Conservation (phyloP, 2,113 vertebrate genomes). For the rat (Rattus norvegicus) region DNA sequence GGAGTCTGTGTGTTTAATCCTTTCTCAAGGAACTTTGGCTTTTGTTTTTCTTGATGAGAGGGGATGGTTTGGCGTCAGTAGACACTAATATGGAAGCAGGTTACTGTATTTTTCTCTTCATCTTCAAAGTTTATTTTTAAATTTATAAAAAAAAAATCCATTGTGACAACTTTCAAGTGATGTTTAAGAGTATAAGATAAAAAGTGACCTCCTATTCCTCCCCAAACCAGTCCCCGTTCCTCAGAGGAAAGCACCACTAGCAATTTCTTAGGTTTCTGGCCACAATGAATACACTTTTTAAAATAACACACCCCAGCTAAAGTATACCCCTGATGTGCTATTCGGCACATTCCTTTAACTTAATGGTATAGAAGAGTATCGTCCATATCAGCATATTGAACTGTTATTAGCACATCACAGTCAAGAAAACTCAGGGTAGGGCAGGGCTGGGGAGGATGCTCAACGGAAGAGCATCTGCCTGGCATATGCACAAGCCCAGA, state of each 20-base stretch:
- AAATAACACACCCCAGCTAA: background rate
- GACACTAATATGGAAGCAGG: background rate
- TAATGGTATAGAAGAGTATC: conserved; percentile 43
- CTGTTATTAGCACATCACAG: background rate
- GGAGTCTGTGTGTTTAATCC: background rate
- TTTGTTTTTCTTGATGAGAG: background rate
- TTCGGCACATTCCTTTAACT: background rate
- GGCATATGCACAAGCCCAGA: background rate
- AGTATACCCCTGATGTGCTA: background rate
- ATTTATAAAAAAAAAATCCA: background rate
- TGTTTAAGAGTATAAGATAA: conserved; percentile 15
- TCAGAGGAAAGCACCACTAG: background rate
- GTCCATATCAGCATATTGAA: conserved; percentile 24
- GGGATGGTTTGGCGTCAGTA: background rate
- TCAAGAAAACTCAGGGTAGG: background rate
- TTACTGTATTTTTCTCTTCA: background rate
- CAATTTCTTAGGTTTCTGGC: conserved; percentile 25
- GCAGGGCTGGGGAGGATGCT: background rate
- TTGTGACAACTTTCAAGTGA: background rate
- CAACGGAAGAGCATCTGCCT: background rate
- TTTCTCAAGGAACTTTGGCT: background rate
- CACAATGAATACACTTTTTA: background rate
- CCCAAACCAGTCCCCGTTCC: background rate
- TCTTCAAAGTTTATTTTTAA: background rate
- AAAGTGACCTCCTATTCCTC: background rate